phyloP scores from a whole-genome alignment of 2,113 vertebrate species.

The Globicephala melas region DNA sequence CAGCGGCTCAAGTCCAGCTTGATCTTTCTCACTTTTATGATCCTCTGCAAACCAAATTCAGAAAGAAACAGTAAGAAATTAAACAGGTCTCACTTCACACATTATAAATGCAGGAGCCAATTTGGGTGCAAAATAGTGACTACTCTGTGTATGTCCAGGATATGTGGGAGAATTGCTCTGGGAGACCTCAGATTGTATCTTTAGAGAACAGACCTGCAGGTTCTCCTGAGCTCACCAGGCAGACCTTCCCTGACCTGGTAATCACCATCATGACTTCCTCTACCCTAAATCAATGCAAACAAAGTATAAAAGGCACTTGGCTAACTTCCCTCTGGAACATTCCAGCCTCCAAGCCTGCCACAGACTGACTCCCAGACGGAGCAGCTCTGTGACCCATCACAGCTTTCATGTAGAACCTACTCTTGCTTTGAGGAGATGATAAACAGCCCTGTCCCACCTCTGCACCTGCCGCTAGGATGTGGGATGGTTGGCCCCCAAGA shows the following conservation, averaged over 20 bases:
- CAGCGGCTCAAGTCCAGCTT: constrained; percentile 87
- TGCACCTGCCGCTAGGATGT: not conserved
- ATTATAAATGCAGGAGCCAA: not conserved
- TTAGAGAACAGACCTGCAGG: not conserved
- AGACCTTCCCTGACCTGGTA: not conserved
- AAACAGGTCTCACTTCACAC: not conserved
- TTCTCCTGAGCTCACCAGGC: not conserved
- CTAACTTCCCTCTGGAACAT: not conserved
- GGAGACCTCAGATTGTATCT: not conserved
- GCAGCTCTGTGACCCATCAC: not conserved
- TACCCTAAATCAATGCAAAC: not conserved
- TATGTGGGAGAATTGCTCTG: not conserved
- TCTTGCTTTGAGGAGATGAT: not conserved
- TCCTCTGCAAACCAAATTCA: constrained; percentile 84
- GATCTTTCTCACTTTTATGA: constrained; percentile 85
- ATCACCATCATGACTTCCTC: not conserved
- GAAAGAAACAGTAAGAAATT: constrained; percentile 5
- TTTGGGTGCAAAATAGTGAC: not conserved
- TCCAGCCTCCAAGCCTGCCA: not conserved
- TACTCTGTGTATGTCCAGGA: not conserved
- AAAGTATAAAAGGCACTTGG: not conserved
- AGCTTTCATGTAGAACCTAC: not conserved
- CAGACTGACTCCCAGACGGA: not conserved
- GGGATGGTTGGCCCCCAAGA: not conserved
- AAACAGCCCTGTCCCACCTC: not conserved